Base-by-base conservation (phyloP, 2,113 vertebrate genomes). In the Colius striatus region DNA sequence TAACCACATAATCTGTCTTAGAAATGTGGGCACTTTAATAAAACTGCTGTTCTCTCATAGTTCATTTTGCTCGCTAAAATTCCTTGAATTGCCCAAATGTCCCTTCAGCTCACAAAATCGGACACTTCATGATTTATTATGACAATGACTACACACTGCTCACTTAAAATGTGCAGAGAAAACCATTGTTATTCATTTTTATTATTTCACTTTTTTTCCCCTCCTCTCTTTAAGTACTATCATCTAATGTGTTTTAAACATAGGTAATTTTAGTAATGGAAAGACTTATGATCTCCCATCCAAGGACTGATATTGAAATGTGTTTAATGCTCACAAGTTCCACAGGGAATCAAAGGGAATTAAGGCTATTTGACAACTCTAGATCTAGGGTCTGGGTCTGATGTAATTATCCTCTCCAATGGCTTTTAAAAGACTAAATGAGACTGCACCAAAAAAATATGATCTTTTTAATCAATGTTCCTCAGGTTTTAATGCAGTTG, bases 1-100 rank as follows among this genome's bases (percentile, higher is more conserved):
- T 95, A 92, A 78, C 25, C 82, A 58, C 48, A 86, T 74, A 79
- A 82, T 93, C 91, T 92, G 66, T 86, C 90, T 92, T 93, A 67
- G 67, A 95, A 91, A 62, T 38, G 86, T 30, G 53, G 72, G 68
- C 34, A 92, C 66, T 90, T 93, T 76, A 63, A 94, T 77, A 61
- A 83, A 90, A 51, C 68, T 84, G 58, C 36, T 80, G 43, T 73
- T 70, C 50, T 86, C 72, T 55, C 79, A 41, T 16, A 27, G 84
- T 50, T 94, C 76, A 51, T 90, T 92, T 67, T 84, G 22, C 45
- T 78, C 34, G 0, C 92, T 81, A 77, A 74, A 87, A 16, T 73
- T 66, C 65, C 65, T 51, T 38, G 61, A 71, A 43, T 65, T 84
- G 47, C 62, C 81, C 51, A 74, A 65, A 89, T 84, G 83, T 61